These are phyloP conservation scores for Sciurus carolinensis DNA, from an alignment of 2,797 vertebrate genomes.

Conservation along the genomic window DNA sequence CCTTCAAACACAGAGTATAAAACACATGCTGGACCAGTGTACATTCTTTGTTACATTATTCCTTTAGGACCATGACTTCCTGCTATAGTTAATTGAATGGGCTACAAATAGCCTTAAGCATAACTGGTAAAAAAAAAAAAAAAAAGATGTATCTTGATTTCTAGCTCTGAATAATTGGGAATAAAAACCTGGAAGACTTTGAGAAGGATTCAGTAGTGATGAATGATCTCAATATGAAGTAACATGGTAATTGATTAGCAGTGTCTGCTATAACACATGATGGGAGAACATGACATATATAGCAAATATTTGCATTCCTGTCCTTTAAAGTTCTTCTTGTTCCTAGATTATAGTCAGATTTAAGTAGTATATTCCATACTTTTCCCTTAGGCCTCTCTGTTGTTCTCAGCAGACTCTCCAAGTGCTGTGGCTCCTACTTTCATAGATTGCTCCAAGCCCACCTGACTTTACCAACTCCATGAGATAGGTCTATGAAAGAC, in stretches of 20 bases:
- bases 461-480: slow-evolving; percentile 28
- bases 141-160: slow-evolving; percentile 35
- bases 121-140: not conserved
- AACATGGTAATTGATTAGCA: slow-evolving; percentile 13
- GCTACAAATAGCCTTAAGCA: slow-evolving; percentile 48
- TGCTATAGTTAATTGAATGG: not conserved
- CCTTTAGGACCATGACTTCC: not conserved
- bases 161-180: not conserved
- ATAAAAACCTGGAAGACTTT: not conserved
- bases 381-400: not conserved
- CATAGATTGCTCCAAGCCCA: not conserved
- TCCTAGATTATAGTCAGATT: not conserved
- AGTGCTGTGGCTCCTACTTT: not conserved
- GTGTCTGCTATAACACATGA: not conserved
- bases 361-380: not conserved
- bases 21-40: not conserved
- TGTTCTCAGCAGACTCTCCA: slow-evolving; percentile 7
- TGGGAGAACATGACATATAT: not conserved
- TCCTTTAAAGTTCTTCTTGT: not conserved
- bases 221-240: not conserved
- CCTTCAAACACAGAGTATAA: not conserved
- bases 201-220: slow-evolving; percentile 49
- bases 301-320: slow-evolving; percentile 9
- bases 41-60: not conserved
- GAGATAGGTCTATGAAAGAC: slow-evolving; percentile 11